Evolutionary conservation across 1,140 invertebrate genomes (phyloP).

Genomic region (Philopotamus ludificatus): DNA sequence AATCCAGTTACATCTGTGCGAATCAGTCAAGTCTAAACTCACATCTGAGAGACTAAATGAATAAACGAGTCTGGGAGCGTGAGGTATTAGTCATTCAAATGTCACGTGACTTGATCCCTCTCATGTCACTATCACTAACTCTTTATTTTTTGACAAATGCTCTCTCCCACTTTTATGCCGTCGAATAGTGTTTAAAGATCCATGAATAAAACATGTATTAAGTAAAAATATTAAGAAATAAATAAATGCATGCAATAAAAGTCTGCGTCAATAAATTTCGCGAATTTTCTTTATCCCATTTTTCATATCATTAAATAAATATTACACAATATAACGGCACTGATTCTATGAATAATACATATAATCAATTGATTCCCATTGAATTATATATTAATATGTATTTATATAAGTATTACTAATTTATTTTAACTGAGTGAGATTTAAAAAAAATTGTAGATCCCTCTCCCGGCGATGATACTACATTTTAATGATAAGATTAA

Average conservation of each 20-base stretch:
- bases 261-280: no score
- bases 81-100: slow-evolving; percentile 9
- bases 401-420: neutral
- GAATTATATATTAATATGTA: neutral
- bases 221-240: no score
- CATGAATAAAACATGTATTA: no score
- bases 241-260: no score
- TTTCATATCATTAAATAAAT: no score
- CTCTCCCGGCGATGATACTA: slow-evolving; percentile 4
- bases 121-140: neutral
- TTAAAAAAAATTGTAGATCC: neutral
- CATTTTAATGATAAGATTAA: slow-evolving; percentile 41
- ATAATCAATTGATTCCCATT: no score
- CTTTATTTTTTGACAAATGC: neutral
- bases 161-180: neutral
- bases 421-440: neutral
- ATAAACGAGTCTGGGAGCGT: slow-evolving; percentile 20
- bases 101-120: neutral
- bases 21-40: slow-evolving; percentile 39
- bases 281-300: no score
- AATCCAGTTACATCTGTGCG: slow-evolving; percentile 32
- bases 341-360: no score
- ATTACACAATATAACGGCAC: no score
- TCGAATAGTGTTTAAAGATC: neutral
- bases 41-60: slow-evolving; percentile 28